These are phyloP conservation scores for Lutjanus campechanus DNA, from an alignment of 2,797 vertebrate genomes.

Conservation along the genomic window DNA sequence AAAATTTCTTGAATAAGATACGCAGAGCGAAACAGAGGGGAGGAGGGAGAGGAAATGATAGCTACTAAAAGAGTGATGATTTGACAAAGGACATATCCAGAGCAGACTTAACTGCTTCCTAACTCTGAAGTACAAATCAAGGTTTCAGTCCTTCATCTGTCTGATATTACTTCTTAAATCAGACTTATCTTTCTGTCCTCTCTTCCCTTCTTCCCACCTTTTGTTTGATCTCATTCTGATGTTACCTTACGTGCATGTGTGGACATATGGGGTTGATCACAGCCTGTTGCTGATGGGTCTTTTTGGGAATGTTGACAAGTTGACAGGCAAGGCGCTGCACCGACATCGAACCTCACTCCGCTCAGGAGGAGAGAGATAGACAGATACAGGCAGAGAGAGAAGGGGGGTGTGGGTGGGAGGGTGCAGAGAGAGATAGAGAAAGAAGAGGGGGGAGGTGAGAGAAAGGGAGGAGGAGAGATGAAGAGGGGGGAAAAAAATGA, in stretches of 20 bases:
- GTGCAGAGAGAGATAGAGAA: conserved; percentile 70
- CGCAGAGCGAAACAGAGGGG: conserved; percentile 17
- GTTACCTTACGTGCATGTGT: conserved; percentile 79
- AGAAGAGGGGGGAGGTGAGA: conserved; percentile 65
- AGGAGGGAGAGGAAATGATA: conserved; percentile 60
- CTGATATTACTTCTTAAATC: conserved; percentile 23
- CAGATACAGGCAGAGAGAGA: conserved; percentile 43
- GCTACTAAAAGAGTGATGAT: conserved; percentile 61
- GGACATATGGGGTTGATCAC: conserved; percentile 91
- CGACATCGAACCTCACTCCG: conserved; percentile 86
- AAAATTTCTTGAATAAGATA: conserved; percentile 50
- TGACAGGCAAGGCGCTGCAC: conserved; percentile 86
- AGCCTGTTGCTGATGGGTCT: conserved; percentile 85
- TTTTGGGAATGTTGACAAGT: conserved; percentile 90
- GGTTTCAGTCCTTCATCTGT: conserved; percentile 21
- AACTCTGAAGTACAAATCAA: conserved; percentile 13
- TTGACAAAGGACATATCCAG: conserved; percentile 51
- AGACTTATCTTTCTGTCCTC: neutral
- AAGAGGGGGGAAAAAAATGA: conserved; percentile 76
- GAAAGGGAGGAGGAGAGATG: conserved; percentile 76
- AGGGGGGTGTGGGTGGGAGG: conserved; percentile 17
- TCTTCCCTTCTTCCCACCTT: conserved; percentile 51
- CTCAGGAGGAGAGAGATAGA: conserved; percentile 70
- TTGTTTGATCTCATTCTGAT: conserved; percentile 81
- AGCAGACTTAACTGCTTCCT: conserved; percentile 33